Percentiles rank a stretch among this genome's conserved stretches.
phyloP scores from a whole-genome alignment of 1,140 invertebrate genomes.

The Diuraphis noxia region DNA sequence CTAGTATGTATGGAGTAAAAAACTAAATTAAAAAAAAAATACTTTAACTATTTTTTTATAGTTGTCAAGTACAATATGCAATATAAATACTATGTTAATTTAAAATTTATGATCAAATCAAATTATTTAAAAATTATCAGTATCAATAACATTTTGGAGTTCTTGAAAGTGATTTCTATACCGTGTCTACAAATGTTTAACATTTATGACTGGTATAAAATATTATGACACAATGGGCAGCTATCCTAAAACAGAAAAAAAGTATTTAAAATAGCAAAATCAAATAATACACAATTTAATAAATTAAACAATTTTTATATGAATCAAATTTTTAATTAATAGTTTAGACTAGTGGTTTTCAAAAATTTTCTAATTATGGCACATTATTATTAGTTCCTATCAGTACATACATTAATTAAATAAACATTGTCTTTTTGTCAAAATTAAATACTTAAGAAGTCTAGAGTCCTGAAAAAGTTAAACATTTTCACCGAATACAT shows the following conservation, averaged over 20 bases:
- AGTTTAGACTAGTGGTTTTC: not conserved
- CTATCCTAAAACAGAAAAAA: slow-evolving; percentile 66
- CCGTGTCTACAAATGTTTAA: slow-evolving; percentile 57
- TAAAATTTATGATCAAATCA: not conserved
- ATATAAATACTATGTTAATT: not conserved
- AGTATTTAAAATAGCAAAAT: not conserved
- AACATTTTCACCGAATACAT: no score
- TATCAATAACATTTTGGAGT: slow-evolving; percentile 1
- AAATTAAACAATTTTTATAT: not conserved
- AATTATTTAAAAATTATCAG: not conserved
- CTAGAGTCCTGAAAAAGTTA: no score
- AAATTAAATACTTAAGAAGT: no score
- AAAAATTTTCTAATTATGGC: no score
- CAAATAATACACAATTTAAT: not conserved
- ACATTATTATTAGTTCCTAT: no score
- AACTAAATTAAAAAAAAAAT: not conserved
- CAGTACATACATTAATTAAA: no score
- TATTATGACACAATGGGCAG: slow-evolving; percentile 80
- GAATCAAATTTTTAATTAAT: not conserved
- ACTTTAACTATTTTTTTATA: not conserved
- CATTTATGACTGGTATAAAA: slow-evolving; percentile 69
- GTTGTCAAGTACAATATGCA: not conserved
- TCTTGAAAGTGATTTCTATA: not conserved
- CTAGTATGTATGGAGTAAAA: not conserved
- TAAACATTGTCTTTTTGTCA: no score